Evolutionary conservation across 2,888 invertebrate species (phyloP), one percentile per base, ranked within the genome.

Genomic region (Rhagonycha lutea): DNA sequence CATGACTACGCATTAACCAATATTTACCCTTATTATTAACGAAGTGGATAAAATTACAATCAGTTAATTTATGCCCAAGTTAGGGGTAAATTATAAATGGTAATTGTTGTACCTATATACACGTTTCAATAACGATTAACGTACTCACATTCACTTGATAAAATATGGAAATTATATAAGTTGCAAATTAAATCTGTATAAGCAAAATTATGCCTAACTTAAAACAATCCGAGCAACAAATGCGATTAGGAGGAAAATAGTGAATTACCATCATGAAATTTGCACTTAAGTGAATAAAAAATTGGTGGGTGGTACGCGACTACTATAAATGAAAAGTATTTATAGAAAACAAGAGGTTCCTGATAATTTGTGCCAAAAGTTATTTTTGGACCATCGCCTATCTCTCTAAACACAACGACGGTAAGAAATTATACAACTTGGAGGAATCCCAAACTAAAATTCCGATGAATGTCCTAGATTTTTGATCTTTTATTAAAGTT

Each of bases 361-460:
- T 73, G 78, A 70, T 65, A 65, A 65, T 75, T 75, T 80, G 77
- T 79, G 77, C 77, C 80, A 78, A 80, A 79, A 76, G 79, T 79
- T 80, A 80, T 80, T 80, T 80, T 78, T 68, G 78, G 73, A 71
- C 77, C 70, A 78, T 74, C 77, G 47, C 47, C 47, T 47, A 47
- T 47, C 47, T 47, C 47, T 76, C 74, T 65, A 72, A 63, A 77
- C 69, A 76, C 68, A 76, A 65, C 70, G 77, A 67, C 74, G 72
- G 73, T 72, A 78, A 75, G 78, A 79, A 80, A 80, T 79, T 80
- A 78, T 74, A 76, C 79, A 77, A 79, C 74, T 73, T 73, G 77
- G 72, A 76, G 69, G 77, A 60, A 73, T 77, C 67, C 76, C 74
- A 74, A 74, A 76, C 72, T 74, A 71, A 76, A 76, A 78, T 65